Evolutionary conservation across 2,797 vertebrate species (phyloP).

Genomic region (Enteromius thamalakanensis): DNA sequence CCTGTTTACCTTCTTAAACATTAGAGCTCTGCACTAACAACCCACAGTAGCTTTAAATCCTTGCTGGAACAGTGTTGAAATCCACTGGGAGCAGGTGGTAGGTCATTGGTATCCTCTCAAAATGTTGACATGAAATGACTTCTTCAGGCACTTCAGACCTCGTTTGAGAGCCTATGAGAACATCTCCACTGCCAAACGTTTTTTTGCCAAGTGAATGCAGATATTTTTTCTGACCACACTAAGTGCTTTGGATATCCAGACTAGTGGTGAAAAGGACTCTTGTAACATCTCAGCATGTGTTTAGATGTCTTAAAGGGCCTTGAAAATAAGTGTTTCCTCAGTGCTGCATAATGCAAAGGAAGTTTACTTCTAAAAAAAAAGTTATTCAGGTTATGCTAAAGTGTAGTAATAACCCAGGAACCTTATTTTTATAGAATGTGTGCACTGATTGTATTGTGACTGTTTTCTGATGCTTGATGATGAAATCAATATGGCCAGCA

Average conservation of each 20-base stretch:
- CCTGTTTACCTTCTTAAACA: not conserved
- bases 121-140: slow-evolving; percentile 9
- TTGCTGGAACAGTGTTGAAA: not conserved
- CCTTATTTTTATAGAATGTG: slow-evolving; percentile 15
- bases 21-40: not conserved
- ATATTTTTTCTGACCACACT: slow-evolving; percentile 36
- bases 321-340: slow-evolving; percentile 6
- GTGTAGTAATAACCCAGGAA: slow-evolving; percentile 25
- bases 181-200: slow-evolving; percentile 71
- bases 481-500: not conserved
- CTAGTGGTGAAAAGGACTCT: not conserved
- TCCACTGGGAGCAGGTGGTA: not conserved
- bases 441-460: slow-evolving; percentile 19
- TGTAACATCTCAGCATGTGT: slow-evolving; percentile 49
- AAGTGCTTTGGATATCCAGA: slow-evolving; percentile 48
- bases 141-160: not conserved
- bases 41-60: not conserved
- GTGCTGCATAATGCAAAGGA: not conserved
- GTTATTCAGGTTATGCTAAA: not conserved
- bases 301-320: slow-evolving; percentile 12
- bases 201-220: slow-evolving; percentile 53
- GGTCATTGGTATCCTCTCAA: not conserved
- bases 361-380: not conserved
- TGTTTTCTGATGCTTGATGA: slow-evolving; percentile 23
- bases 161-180: slow-evolving; percentile 54